Conservation (phyloP, 2,113 vertebrate species). For the Suncus etruscus region DNA sequence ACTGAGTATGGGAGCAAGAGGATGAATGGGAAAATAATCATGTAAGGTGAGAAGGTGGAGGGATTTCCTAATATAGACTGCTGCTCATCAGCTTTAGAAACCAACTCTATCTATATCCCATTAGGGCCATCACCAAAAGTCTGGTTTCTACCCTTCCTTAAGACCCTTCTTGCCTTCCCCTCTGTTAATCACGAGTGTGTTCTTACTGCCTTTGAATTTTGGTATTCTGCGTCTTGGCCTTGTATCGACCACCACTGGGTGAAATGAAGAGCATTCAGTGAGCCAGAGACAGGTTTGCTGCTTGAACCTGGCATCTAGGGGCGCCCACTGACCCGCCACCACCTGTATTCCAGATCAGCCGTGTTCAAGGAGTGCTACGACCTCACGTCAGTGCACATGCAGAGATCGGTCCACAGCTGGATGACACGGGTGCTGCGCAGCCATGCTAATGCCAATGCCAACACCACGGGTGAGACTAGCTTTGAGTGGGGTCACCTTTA, state of each 20-base stretch:
- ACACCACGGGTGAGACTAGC: constrained; percentile 80
- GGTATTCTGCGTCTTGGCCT: background rate
- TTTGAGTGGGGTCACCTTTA: background rate
- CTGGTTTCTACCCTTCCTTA: background rate
- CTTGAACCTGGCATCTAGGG: background rate
- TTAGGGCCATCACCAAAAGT: background rate
- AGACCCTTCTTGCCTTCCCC: too few species aligned
- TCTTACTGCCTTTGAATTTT: background rate
- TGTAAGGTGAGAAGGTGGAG: background rate
- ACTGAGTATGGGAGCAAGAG: background rate
- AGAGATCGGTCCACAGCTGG: constrained; percentile 88
- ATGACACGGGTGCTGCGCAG: constrained; percentile 86
- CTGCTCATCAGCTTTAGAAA: background rate
- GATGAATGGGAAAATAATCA: background rate
- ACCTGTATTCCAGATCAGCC: constrained; percentile 82
- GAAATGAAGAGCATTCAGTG: background rate
- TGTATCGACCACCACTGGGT: background rate
- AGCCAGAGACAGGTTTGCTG: background rate
- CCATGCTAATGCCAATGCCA: constrained; percentile 69
- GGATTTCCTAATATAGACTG: background rate
- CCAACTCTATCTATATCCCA: background rate
- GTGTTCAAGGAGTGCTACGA: constrained; percentile 90
- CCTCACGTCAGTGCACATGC: constrained; percentile 85
- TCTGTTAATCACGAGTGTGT: background rate
- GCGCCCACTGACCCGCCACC: too few species aligned